A percentile compares a stretch with the other conserved stretches of the same genome.
These are phyloP conservation scores for Ceyx margarethae DNA, from an alignment of 2,113 vertebrate genomes.

Conservation along the genomic window DNA sequence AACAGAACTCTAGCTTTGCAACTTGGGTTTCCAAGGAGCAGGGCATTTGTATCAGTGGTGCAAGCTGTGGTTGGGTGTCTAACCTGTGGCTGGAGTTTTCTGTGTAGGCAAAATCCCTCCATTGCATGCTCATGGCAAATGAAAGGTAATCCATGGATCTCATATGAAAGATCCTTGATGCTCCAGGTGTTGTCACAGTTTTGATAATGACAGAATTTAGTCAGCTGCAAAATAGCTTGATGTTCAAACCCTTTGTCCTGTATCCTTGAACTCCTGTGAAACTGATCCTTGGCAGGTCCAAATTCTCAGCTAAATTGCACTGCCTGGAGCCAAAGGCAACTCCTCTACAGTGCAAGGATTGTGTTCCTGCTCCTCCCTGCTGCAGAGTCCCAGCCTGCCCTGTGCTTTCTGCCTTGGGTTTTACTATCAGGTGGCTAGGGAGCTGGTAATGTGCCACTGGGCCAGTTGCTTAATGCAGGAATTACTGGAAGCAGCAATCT, in stretches of 20 bases:
- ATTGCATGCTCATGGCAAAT: background rate
- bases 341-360: background rate
- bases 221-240: background rate
- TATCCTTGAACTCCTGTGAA: background rate
- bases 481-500: constrained; percentile 54
- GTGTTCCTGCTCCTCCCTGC: background rate
- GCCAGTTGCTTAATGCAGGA: constrained; percentile 42
- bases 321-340: background rate
- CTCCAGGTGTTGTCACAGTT: background rate
- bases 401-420: background rate
- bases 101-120: background rate
- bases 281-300: background rate
- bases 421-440: background rate
- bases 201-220: background rate
- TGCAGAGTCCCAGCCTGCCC: background rate
- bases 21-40: background rate
- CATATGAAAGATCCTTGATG: background rate
- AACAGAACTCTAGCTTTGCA: background rate
- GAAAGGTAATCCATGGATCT: background rate
- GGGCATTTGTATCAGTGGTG: background rate
- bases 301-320: background rate
- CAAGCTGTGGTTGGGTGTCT: background rate
- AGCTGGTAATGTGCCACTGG: constrained; percentile 15
- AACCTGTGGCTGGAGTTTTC: background rate
- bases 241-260: background rate